Conservation (phyloP, 2,888 invertebrate genomes). For the Patella depressa region DNA sequence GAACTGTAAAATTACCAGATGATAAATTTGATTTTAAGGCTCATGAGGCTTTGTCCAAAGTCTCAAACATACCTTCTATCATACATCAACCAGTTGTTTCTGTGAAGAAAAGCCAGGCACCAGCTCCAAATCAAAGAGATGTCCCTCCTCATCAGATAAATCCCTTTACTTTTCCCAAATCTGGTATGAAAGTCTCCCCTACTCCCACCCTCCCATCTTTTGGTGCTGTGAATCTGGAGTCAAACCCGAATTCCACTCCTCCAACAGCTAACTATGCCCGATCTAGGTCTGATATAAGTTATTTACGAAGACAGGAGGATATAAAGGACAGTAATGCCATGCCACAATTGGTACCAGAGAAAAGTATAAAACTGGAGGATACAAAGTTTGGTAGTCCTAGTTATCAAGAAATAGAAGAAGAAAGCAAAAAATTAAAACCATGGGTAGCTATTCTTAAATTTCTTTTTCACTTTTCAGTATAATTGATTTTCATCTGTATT, state of each 20-base stretch:
- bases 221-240: not conserved
- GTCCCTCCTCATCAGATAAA: constrained; percentile 17
- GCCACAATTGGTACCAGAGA: constrained; percentile 18
- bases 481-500: no score
- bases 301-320: not conserved
- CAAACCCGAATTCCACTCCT: not conserved
- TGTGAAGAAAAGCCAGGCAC: not conserved
- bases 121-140: not conserved
- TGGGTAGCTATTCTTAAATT: not conserved
- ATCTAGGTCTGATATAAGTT: not conserved
- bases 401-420: constrained; percentile 1
- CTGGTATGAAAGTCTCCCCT: constrained; percentile 3
- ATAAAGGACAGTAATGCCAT: constrained; percentile 16
- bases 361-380: not conserved
- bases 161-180: constrained; percentile 21
- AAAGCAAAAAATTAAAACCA: not conserved
- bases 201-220: constrained; percentile 9
- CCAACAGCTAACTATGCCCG: not conserved
- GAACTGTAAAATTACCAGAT: not conserved
- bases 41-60: not conserved
- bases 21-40: not conserved
- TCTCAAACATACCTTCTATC: not conserved
- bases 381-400: not conserved
- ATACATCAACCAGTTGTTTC: not conserved
- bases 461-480: no score